Base-by-base conservation (phyloP, 2,797 vertebrate genomes). In the Lacerta agilis region DNA sequence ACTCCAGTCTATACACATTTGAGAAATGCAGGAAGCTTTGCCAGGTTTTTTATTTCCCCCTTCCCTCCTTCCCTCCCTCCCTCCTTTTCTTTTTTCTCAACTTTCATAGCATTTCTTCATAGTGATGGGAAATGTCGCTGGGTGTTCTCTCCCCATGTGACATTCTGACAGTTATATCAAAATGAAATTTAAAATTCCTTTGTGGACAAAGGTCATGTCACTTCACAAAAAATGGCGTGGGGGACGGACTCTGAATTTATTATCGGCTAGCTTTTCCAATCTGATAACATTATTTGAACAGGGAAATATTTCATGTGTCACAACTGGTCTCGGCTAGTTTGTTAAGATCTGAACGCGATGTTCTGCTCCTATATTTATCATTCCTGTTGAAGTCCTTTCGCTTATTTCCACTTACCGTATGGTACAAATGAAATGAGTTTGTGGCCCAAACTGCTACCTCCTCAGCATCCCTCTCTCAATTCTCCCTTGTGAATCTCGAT, bases 341-440 rank as follows among this genome's bases (percentile, higher is more conserved):
- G 82, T 83, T 89, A 0, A 88, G 93, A 92, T 92, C 88, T 85
- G 94, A 90, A 96, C 95, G 94, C 83, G 85, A 49, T 94, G 94
- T 97, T 95, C 95, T 93, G 79, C 82, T 93, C 80, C 81, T 96
- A 89, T 95, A 96, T 96, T 92, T 94, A 93, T 90, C 93, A 93
- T 83, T 92, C 92, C 94, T 90, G 82, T 77, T 78, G n/a, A 83
- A 94, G 58, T 87, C 93, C 45, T 85, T 83, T 93, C 88, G 87
- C 8, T 90, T 91, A 93, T 93, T 96, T 94, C 89, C 89, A 91
- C 90, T 84, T 78, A 85, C 88, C 49, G 49, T 85, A 91, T 91
- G 88, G 79, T 67, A 72, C 17, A 75, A 49, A 43, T n/a, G 45
- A 77, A 76, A 18, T 55, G 7, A 41, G 13, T 41, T 45, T 49